Base-by-base conservation (phyloP, 2,113 vertebrate species). In the Cyanocitta stelleri region DNA sequence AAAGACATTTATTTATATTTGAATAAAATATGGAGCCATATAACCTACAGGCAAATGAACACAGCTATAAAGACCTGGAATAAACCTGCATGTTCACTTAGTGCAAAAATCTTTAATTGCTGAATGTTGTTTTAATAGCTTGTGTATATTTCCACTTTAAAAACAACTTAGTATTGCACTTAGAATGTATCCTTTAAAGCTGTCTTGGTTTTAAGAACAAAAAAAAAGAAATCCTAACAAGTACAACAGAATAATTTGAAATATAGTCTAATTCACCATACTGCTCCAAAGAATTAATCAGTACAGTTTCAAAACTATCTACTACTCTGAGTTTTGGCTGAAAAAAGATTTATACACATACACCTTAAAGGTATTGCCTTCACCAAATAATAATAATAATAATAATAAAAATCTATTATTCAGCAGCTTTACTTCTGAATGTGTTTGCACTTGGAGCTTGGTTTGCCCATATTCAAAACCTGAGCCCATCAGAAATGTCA, bases 91-190 rank as follows among this genome's bases (percentile, higher is more conserved):
- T 92, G 84, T 83, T 93, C 62, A 37, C 44, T 87, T 92, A 96
- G 94, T 95, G 95, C 93, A 96, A 95, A 90, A 91, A 71, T 49
- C 54, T 87, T 91, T 54, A 77, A 64, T 59, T 77, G 35, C 15
- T 81, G 58, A 78, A 71, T 32, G 64, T 41, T 6, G 16, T 71
- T 93, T 87, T 85, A 83, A 89, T 37, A 93, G 67, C 59, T 85
- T 1, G 0, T 54, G 54, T 72, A 6, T 81, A 56, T 86, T 82
- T 90, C 52, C 71, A 80, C 2, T 0, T 78, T 52, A 72, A 88
- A 93, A 94, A 35, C 17, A 58, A 76, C 44, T 77, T 85, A 16
- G 46, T 97, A 97, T 95, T 96, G 96, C 92, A 96, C 95, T 96
- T 86, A 67, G 37, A 90, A 72, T 78, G 64, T 86, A 75, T 92